Percentiles rank a stretch among this genome's conserved stretches.
Conservation (phyloP, 2,888 invertebrate genomes). For the Syritta pipiens region DNA sequence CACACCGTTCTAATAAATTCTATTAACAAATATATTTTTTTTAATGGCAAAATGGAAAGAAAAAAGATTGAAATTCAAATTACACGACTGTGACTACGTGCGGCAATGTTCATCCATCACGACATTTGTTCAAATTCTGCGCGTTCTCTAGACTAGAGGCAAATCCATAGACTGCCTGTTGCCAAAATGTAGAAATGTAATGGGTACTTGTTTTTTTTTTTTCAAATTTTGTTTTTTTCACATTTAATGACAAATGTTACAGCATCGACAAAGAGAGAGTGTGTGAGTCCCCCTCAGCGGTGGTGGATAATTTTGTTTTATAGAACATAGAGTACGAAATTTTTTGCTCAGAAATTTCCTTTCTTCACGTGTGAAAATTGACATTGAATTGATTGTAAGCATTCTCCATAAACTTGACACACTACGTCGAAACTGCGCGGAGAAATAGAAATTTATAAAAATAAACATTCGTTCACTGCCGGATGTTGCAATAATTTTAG, state of each 20-base stretch:
- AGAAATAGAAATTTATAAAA: not conserved
- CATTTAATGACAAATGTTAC: constrained; percentile 1
- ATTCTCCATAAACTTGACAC: not conserved
- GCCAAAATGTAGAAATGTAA: constrained; percentile 8
- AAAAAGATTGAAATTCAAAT: constrained; percentile 38
- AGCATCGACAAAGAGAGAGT: not conserved
- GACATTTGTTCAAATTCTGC: not conserved
- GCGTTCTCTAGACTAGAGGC: not conserved
- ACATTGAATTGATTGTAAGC: constrained; percentile 4
- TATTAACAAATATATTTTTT: constrained; percentile 20
- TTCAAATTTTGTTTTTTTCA: too few relatives aligned
- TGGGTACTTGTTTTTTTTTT: constrained; percentile 2
- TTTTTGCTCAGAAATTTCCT: not conserved
- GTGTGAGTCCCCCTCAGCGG: too few relatives aligned
- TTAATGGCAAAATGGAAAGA: too few relatives aligned
- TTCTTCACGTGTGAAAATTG: not conserved
- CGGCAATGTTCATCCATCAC: constrained; percentile 8
- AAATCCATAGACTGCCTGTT: not conserved
- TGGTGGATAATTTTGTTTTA: too few relatives aligned
- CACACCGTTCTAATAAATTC: constrained; percentile 22
- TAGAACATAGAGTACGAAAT: too few relatives aligned
- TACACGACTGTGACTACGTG: not conserved
- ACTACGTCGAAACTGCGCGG: too few relatives aligned
- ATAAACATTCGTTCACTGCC: not conserved
- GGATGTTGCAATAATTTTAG: not conserved